These are phyloP conservation scores for Drosophila dives DNA, from an alignment of 2,888 invertebrate genomes.

Conservation along the genomic window DNA sequence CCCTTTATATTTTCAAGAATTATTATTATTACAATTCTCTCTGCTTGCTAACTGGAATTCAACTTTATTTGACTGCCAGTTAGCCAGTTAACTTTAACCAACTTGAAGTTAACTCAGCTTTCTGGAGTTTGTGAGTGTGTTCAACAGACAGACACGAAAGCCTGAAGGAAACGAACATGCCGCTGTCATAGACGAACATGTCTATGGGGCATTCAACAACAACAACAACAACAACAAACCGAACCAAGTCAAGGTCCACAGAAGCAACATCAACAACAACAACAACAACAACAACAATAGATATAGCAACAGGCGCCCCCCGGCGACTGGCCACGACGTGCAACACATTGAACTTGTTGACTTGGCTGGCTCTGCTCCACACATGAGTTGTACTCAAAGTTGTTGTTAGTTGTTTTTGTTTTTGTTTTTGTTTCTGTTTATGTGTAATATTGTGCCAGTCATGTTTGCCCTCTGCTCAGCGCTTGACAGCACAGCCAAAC, in stretches of 20 bases:
- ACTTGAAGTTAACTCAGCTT: constrained; percentile 23
- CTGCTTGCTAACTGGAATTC: neutral
- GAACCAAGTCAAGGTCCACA: constrained; percentile 52
- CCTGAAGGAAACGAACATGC: constrained; percentile 38
- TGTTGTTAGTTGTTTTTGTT: constrained; percentile 24
- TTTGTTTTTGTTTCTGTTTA: constrained; percentile 24
- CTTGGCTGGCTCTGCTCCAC: constrained; percentile 40
- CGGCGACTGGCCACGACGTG: constrained; percentile 39
- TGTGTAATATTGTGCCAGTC: constrained; percentile 33
- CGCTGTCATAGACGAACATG: constrained; percentile 24
- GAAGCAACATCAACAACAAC: constrained; percentile 10
- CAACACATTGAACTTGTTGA: constrained; percentile 68
- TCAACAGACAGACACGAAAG: constrained; percentile 9
- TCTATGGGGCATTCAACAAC: constrained; percentile 31
- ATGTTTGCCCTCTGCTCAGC: constrained; percentile 42
- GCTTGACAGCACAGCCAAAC: constrained; percentile 43
- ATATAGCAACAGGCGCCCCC: constrained; percentile 48
- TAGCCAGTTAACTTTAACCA: constrained; percentile 14
- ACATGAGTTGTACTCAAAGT: constrained; percentile 45
- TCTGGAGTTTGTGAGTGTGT: constrained; percentile 16
- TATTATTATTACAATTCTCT: neutral
- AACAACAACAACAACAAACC: constrained; percentile 14
- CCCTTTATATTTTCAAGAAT: neutral
- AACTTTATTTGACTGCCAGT: constrained; percentile 4
- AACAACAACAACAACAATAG: constrained; percentile 21